phyloP scores from a whole-genome alignment of 2,888 invertebrate species.

The Scrobipalpa atriplicella region DNA sequence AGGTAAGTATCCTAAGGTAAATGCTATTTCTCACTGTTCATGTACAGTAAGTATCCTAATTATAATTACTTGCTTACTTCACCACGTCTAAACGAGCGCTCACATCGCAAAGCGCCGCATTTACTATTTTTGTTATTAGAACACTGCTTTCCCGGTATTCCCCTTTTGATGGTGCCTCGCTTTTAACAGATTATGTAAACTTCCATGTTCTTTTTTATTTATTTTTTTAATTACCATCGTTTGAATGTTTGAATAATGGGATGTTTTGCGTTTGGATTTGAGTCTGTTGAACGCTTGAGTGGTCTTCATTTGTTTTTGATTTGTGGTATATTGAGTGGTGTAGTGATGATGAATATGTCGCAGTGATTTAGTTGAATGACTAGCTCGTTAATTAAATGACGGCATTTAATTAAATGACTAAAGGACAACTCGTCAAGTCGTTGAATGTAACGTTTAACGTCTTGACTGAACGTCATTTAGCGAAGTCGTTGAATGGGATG shows the following conservation, averaged over 20 bases:
- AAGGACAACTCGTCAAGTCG: too few species aligned
- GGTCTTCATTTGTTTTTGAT: slow-evolving; percentile 5
- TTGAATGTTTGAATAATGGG: slow-evolving; percentile 14
- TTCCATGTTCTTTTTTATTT: slow-evolving; percentile 33
- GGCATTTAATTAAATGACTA: too few species aligned
- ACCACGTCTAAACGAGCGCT: slow-evolving; percentile 23
- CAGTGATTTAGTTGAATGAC: too few species aligned
- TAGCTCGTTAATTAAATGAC: too few species aligned
- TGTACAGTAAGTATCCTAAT: background rate
- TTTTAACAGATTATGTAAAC: slow-evolving; percentile 37
- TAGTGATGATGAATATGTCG: background rate
- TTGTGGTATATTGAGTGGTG: slow-evolving; percentile 1
- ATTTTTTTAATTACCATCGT: slow-evolving; percentile 31
- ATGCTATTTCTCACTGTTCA: too few species aligned
- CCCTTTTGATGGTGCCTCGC: slow-evolving; percentile 36
- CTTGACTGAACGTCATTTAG: too few species aligned
- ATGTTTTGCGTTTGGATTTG: slow-evolving; percentile 1
- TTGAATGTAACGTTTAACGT: too few species aligned
- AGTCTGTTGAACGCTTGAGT: background rate
- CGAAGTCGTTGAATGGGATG: too few species aligned
- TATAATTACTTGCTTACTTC: background rate
- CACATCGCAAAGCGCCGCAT: slow-evolving; percentile 38
- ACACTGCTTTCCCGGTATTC: slow-evolving; percentile 41
- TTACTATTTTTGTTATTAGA: slow-evolving; percentile 49
- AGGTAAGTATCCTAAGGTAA: too few species aligned